Evolutionary conservation across 2,888 invertebrate genomes (phyloP).

Genomic region (Oligia latruncula): DNA sequence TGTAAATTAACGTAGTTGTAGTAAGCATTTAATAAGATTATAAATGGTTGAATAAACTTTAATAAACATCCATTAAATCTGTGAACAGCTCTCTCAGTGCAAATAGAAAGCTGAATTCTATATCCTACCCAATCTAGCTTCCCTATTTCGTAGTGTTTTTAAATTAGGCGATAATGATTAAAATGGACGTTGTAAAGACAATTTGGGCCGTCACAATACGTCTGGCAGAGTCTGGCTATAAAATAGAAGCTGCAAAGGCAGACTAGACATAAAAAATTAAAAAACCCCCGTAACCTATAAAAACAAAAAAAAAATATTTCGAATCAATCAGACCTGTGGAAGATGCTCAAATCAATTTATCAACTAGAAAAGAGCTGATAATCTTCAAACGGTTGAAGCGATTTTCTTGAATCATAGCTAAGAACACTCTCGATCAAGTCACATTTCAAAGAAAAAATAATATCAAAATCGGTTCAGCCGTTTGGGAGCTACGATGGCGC

Average conservation of each 20-base stretch:
- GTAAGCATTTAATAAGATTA: not conserved
- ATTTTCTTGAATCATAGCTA: no score
- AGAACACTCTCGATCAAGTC: no score
- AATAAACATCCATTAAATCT: constrained; percentile 6
- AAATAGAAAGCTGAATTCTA: constrained; percentile 27
- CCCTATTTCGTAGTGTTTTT: not conserved
- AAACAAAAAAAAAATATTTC: no score
- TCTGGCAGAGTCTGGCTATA: not conserved
- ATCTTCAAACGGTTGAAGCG: no score
- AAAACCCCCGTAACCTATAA: no score
- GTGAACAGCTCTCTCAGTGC: constrained; percentile 1
- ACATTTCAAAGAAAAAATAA: no score
- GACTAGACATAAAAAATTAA: no score
- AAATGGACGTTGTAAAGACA: not conserved
- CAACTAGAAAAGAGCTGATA: no score
- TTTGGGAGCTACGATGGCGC: no score
- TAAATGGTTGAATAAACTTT: not conserved
- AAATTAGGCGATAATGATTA: not conserved
- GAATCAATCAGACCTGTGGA: no score
- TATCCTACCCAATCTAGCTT: not conserved
- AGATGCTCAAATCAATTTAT: no score
- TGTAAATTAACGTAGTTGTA: constrained; percentile 10
- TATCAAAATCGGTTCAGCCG: no score
- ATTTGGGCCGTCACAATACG: not conserved
- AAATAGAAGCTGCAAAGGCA: not conserved